Evolutionary conservation across 2,888 invertebrate species (phyloP).

Genomic region (Eupsilia transversa): DNA sequence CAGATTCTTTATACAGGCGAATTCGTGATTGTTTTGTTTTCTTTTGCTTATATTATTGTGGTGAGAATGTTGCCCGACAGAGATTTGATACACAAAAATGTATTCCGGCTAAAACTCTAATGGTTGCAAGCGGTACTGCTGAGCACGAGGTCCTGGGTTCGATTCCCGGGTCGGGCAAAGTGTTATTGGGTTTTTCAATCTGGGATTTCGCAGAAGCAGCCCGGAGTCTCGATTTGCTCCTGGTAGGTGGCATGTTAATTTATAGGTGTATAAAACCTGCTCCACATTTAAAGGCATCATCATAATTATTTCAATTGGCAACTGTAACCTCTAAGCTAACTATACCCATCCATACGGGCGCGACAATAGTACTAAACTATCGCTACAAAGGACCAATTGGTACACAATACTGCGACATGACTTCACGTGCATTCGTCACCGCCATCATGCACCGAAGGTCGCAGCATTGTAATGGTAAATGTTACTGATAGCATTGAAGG

Average conservation of each 20-base stretch:
- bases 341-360: constrained; percentile 4
- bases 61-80: constrained; percentile 10
- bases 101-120: not conserved
- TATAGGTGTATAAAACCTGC: not conserved
- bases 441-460: constrained; percentile 56
- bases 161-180: no score
- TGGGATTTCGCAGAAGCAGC: no score
- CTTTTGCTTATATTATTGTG: constrained; percentile 1
- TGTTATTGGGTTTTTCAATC: no score
- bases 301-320: constrained; percentile 24
- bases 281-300: constrained; percentile 23
- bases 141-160: no score
- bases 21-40: constrained; percentile 30
- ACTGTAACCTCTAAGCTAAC: constrained; percentile 29
- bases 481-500: constrained; percentile 37
- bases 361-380: constrained; percentile 51
- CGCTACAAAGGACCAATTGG: constrained; percentile 63
- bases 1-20: constrained; percentile 39
- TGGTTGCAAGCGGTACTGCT: no score
- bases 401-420: constrained; percentile 42
- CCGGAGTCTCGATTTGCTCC: no score
- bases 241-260: no score
- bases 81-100: not conserved
- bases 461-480: constrained; percentile 36
- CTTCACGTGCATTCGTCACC: constrained; percentile 65